Percentiles rank a stretch among this genome's conserved stretches.
Conservation (phyloP, 2,113 vertebrate genomes). For the Hemiprocne comata region DNA sequence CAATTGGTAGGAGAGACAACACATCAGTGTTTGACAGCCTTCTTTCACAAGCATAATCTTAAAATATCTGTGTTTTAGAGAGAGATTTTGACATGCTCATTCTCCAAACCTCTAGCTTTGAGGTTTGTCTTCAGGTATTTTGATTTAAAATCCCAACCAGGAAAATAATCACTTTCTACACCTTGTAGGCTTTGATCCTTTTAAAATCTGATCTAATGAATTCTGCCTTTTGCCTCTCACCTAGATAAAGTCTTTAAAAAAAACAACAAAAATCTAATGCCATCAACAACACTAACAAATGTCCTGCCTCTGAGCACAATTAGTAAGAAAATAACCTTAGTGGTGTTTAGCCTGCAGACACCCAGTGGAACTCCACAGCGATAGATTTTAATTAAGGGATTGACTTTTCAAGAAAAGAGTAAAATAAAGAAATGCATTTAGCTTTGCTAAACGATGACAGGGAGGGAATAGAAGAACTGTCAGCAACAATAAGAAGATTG, state of each 20-base stretch:
- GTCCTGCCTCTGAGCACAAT: slow-evolving; percentile 17
- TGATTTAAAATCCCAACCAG: slow-evolving; percentile 10
- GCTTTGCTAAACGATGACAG: slow-evolving; percentile 22
- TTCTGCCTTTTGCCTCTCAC: slow-evolving; percentile 9
- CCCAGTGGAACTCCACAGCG: neutral
- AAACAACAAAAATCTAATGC: neutral
- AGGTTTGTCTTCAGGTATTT: neutral
- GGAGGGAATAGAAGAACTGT: slow-evolving; percentile 13
- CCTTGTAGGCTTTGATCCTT: neutral
- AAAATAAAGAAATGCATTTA: slow-evolving; percentile 57
- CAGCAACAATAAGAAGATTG: slow-evolving; percentile 25
- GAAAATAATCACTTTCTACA: neutral
- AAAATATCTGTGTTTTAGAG: slow-evolving; percentile 5
- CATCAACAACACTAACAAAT: slow-evolving; percentile 44
- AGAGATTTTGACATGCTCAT: neutral
- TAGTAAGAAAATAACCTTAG: slow-evolving; percentile 43
- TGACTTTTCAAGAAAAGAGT: slow-evolving; percentile 68
- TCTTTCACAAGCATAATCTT: neutral
- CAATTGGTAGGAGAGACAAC: neutral
- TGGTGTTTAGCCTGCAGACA: slow-evolving; percentile 41
- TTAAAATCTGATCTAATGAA: neutral
- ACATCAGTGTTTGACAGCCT: neutral
- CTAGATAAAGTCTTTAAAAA: neutral
- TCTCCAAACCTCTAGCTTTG: neutral
- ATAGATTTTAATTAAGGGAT: slow-evolving; percentile 67